phyloP scores from a whole-genome alignment of 64 coral and sea anemone species.

The Cladopsammia gracilis region DNA sequence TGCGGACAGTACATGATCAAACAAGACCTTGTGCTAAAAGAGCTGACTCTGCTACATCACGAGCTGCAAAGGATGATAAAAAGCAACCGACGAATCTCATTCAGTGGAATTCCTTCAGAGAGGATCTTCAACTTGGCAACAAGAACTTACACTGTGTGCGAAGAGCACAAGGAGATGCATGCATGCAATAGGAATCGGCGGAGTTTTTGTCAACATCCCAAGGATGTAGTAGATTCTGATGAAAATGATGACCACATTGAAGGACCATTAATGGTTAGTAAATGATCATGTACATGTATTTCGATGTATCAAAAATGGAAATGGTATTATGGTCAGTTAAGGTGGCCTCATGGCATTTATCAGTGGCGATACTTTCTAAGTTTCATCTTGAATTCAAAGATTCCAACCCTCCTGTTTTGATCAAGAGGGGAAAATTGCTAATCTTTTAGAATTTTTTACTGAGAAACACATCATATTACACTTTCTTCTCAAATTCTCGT shows the following conservation, averaged over 20 bases:
- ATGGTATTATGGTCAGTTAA: too few species aligned
- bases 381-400: too few species aligned
- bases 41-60: conserved; percentile 74
- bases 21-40: conserved; percentile 79
- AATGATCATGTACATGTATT: too few species aligned
- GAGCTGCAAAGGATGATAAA: conserved; percentile 59
- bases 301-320: too few species aligned
- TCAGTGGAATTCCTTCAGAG: conserved; percentile 83
- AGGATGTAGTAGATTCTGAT: conserved; percentile 2
- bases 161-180: conserved; percentile 81
- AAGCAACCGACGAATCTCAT: conserved; percentile 53
- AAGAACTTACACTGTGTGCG: conserved; percentile 67
- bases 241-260: conserved; percentile 11
- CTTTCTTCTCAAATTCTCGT: too few species aligned
- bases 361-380: too few species aligned
- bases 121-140: conserved; percentile 84
- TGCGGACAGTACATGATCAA: conserved; percentile 65
- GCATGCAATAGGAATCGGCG: conserved; percentile 23
- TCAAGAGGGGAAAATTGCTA: too few species aligned
- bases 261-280: conserved; percentile 27
- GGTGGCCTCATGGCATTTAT: too few species aligned
- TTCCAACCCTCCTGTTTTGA: too few species aligned
- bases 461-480: too few species aligned
- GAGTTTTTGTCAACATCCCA: conserved; percentile 20
- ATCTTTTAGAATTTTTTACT: too few species aligned